Evolutionary conservation across 1,140 invertebrate species (phyloP), one percentile per base, ranked within the genome.

Genomic region (Tyrophagus putrescentiae): DNA sequence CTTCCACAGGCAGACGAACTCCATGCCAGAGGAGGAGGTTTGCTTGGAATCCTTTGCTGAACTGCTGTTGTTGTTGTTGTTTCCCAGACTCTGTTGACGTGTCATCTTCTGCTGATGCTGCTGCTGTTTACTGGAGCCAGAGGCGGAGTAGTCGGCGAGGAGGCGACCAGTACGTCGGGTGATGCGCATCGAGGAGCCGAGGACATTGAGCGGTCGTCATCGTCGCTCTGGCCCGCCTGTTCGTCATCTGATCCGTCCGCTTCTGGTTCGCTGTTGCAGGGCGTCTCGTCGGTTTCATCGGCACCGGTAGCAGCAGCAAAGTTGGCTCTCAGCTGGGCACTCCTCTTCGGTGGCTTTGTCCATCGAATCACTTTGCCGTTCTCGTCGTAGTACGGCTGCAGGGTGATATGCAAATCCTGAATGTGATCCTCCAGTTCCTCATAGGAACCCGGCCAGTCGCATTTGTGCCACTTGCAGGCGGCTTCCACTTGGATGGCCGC

Each of bases 1-100:
- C 64, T 82, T 78, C 90, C 90, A 96, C 21, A 89, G 78, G 70
- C 90, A 96, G 7, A 87, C 81, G 70, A 39, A 62, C 25, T 57
- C 23, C 29, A 56, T 31, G 4, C 16, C 16, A 27, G 4, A 28
- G 16, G 4, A 28, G 33, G 4, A 28, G 13, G 21, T 13, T 31
- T 28, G 4, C 18, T 57, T n/a, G 9, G 31, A 57, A 41, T 41
- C n/a, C 31, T 57, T 39, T 9, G 7, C n/a, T 6, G 6, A 27
- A 31, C 23, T 54, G 28, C 7, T 54, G 25, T 2, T 54, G 7
- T 4, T 5, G 44, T 28, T 13, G 29, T 36, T 21, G 44, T 41
- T 39, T 54, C 11, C 25, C 52, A 31, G 52, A 13, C 21, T 28
- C 52, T 11, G 25, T 2, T 34, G 13, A 9, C 3, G 27, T 25